A percentile compares a stretch with the other conserved stretches of the same genome.
These are phyloP conservation scores for Clarias magur DNA, from an alignment of 2,113 vertebrate species.

Conservation along the genomic window DNA sequence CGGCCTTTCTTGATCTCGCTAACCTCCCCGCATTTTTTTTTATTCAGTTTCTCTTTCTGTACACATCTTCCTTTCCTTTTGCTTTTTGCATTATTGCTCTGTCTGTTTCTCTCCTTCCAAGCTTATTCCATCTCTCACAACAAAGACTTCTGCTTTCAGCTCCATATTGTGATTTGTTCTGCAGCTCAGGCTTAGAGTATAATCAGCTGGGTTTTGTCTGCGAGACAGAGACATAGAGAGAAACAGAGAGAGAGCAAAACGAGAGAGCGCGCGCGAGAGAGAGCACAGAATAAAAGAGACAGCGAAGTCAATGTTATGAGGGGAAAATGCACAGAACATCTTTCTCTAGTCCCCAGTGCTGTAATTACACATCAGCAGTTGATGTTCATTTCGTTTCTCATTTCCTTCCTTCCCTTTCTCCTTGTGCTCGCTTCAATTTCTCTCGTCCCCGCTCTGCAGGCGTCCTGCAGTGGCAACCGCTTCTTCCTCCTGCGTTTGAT, in stretches of 20 bases:
- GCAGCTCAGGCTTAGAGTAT: slow-evolving; percentile 57
- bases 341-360: slow-evolving; percentile 36
- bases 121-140: slow-evolving; percentile 16
- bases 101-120: slow-evolving; percentile 17
- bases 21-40: neutral
- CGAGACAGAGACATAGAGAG: slow-evolving; percentile 21
- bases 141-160: slow-evolving; percentile 46
- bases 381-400: slow-evolving; percentile 34
- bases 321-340: slow-evolving; percentile 33
- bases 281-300: slow-evolving; percentile 19
- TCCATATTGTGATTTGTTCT: slow-evolving; percentile 60
- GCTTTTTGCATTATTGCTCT: slow-evolving; percentile 8
- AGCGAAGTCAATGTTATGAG: slow-evolving; percentile 7
- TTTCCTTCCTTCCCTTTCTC: slow-evolving; percentile 6
- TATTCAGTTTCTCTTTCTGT: neutral
- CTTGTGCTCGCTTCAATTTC: slow-evolving; percentile 4
- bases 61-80: neutral
- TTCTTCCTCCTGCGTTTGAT: slow-evolving; percentile 38
- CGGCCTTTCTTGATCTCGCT: neutral
- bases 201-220: slow-evolving; percentile 56
- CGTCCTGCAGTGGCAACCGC: slow-evolving; percentile 19
- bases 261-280: slow-evolving; percentile 6
- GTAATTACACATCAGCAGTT: slow-evolving; percentile 48
- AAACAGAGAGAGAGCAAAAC: neutral
- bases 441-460: neutral